A percentile compares a stretch with the other conserved stretches of the same genome.
phyloP scores from a whole-genome alignment of 2,797 vertebrate species.

The Hippopotamyrus pictus region DNA sequence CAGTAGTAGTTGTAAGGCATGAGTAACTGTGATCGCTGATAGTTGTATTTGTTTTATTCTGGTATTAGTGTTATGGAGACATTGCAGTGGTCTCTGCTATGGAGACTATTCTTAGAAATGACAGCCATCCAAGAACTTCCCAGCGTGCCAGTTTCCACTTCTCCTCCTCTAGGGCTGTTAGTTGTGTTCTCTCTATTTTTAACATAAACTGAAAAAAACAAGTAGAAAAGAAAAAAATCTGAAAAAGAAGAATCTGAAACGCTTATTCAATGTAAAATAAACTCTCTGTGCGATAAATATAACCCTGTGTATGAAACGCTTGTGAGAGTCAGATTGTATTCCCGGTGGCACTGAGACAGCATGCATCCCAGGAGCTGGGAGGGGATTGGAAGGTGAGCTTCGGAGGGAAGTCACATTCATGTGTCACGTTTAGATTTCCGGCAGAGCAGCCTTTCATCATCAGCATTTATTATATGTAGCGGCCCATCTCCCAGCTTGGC shows the following conservation, averaged over 20 bases:
- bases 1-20: not conserved
- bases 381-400: not conserved
- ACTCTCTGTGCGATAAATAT: conserved; percentile 28
- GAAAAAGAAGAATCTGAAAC: not conserved
- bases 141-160: not conserved
- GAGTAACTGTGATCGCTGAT: not conserved
- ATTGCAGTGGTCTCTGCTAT: not conserved
- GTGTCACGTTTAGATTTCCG: not conserved
- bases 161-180: conserved; percentile 8
- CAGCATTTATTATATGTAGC: not conserved
- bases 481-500: not conserved
- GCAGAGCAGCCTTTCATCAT: not conserved
- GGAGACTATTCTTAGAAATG: conserved; percentile 16
- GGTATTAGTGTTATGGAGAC: conserved; percentile 7
- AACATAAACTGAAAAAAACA: conserved; percentile 11
- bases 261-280: conserved; percentile 29
- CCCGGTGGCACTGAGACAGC: not conserved
- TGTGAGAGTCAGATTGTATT: conserved; percentile 7
- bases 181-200: conserved; percentile 15
- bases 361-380: not conserved
- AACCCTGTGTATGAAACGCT: conserved; percentile 10
- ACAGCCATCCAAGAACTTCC: conserved; percentile 8
- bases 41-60: conserved; percentile 8
- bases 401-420: not conserved
- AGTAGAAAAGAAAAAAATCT: not conserved